Evolutionary conservation across 2,888 invertebrate genomes (phyloP).

Genomic region (Lochmaea crataegi): DNA sequence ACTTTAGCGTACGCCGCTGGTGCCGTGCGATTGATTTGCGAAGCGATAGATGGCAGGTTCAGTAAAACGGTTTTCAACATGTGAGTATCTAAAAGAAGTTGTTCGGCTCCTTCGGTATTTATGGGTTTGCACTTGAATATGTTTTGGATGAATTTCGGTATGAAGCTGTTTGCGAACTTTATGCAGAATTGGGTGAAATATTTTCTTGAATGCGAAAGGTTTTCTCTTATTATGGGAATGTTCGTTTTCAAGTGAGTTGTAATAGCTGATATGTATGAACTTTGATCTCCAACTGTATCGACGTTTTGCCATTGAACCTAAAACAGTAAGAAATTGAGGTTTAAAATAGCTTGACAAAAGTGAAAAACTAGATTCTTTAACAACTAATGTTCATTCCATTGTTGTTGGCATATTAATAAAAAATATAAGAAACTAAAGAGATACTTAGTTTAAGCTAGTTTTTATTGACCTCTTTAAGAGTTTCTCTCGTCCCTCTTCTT

Average conservation of each 20-base stretch:
- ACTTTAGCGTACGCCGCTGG: slow-evolving; percentile 89
- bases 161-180: slow-evolving; percentile 94
- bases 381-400: too few species aligned
- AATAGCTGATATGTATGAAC: slow-evolving; percentile 92
- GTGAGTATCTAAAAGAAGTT: slow-evolving; percentile 91
- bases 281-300: slow-evolving; percentile 96
- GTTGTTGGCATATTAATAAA: too few species aligned
- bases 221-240: slow-evolving; percentile 90
- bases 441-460: too few species aligned
- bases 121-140: slow-evolving; percentile 92
- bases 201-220: slow-evolving; percentile 90
- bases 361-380: too few species aligned
- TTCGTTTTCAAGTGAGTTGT: slow-evolving; percentile 86
- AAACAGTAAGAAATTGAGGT: slow-evolving; percentile 38
- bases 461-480: too few species aligned
- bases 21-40: slow-evolving; percentile 87
- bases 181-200: slow-evolving; percentile 99
- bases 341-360: not conserved
- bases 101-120: slow-evolving; percentile 93
- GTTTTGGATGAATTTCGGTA: slow-evolving; percentile 92
- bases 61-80: slow-evolving; percentile 93
- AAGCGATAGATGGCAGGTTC: slow-evolving; percentile 94
- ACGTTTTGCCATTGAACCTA: slow-evolving; percentile 92
- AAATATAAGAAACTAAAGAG: too few species aligned
- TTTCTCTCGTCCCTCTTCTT: too few species aligned